Conservation (phyloP, 2,113 vertebrate genomes). For the Oceanodroma tethys region DNA sequence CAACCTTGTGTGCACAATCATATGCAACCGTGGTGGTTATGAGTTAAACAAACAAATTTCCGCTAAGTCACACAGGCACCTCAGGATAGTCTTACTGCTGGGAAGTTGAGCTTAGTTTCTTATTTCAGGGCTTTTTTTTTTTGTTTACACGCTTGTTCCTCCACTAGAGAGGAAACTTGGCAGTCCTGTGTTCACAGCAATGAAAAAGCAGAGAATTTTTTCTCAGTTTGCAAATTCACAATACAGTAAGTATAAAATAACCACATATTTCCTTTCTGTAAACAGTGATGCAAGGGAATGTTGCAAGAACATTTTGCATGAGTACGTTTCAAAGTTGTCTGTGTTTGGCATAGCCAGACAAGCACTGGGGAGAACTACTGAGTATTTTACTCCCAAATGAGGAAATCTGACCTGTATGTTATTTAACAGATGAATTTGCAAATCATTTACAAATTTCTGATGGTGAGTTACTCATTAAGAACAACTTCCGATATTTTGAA, state of each 20-base stretch:
- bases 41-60: background rate
- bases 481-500: background rate
- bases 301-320: background rate
- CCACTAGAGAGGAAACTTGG: background rate
- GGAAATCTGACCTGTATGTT: background rate
- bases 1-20: background rate
- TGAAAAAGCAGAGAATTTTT: background rate
- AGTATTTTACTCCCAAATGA: background rate
- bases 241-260: background rate
- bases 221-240: background rate
- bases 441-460: background rate
- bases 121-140: background rate
- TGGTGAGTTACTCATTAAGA: background rate
- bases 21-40: background rate
- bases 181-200: background rate
- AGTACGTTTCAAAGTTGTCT: background rate
- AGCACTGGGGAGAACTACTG: background rate
- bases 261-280: background rate
- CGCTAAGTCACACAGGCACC: background rate
- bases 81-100: background rate
- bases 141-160: background rate
- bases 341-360: background rate
- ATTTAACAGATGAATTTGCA: background rate
- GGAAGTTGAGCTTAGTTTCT: background rate
- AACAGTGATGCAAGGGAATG: background rate